Percentiles rank a stretch among this genome's conserved stretches.
Evolutionary conservation across 2,888 invertebrate species (phyloP).

Genomic region (Monochamus alternatus): DNA sequence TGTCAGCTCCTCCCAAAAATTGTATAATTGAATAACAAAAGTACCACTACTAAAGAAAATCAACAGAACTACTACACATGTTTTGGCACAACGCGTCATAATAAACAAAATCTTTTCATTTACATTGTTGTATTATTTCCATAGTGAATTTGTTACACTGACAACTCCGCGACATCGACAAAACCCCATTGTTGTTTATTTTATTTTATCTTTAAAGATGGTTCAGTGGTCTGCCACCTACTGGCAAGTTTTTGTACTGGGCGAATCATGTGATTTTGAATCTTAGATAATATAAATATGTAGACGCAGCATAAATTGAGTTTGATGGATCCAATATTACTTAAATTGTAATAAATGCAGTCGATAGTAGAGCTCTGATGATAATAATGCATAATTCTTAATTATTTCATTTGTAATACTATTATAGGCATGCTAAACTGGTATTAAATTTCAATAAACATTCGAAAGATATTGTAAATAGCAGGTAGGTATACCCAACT

Average conservation of each 20-base stretch:
- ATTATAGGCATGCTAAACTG: too few relatives aligned
- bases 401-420: too few relatives aligned
- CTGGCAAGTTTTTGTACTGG: not conserved
- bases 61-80: constrained; percentile 71
- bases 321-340: too few relatives aligned
- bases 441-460: too few relatives aligned
- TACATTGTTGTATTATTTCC: constrained; percentile 49
- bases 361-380: too few relatives aligned
- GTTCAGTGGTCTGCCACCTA: not conserved
- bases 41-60: constrained; percentile 72
- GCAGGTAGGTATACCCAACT: too few relatives aligned
- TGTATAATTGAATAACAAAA: constrained; percentile 71
- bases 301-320: too few relatives aligned
- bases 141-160: constrained; percentile 32
- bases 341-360: too few relatives aligned
- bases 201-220: constrained; percentile 4
- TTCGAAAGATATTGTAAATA: too few relatives aligned
- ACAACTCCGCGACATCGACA: constrained; percentile 34
- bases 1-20: constrained; percentile 69
- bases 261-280: not conserved
- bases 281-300: not conserved
- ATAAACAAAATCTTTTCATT: constrained; percentile 44
- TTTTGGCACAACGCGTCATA: constrained; percentile 70
- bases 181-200: constrained; percentile 36
- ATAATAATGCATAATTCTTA: too few relatives aligned